A percentile compares a stretch with the other conserved stretches of the same genome.
Evolutionary conservation across 2,113 vertebrate species (phyloP).

Genomic region (Clupea harengus): DNA sequence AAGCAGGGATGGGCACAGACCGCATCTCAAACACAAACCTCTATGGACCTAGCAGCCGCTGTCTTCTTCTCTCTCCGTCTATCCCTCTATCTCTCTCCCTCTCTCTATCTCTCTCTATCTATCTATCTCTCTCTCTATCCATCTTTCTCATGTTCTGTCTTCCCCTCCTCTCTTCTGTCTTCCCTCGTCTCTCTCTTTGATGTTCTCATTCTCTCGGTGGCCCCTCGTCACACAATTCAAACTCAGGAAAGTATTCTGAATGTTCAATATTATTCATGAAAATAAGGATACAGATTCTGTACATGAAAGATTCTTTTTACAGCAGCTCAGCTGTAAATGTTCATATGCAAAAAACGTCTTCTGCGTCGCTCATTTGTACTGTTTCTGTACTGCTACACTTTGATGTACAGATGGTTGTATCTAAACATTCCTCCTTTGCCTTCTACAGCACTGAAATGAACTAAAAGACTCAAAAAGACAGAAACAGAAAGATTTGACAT

Average conservation of each 20-base stretch:
- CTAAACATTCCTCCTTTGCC: slow-evolving; percentile 96
- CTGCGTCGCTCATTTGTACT: slow-evolving; percentile 83
- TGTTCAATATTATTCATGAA: slow-evolving; percentile 94
- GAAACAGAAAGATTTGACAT: slow-evolving; percentile 53
- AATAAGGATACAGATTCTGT: slow-evolving; percentile 84
- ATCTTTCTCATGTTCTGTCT: neutral
- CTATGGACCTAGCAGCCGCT: slow-evolving; percentile 88
- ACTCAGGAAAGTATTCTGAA: slow-evolving; percentile 99
- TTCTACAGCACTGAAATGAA: slow-evolving; percentile 78
- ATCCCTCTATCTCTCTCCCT: neutral
- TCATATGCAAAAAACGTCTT: slow-evolving; percentile 92
- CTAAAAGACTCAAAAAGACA: slow-evolving; percentile 52
- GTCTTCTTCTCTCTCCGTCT: slow-evolving; percentile 52
- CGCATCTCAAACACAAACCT: slow-evolving; percentile 76
- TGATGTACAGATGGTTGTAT: slow-evolving; percentile 81
- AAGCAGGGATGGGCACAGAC: slow-evolving; percentile 80
- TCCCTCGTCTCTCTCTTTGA: slow-evolving; percentile 43
- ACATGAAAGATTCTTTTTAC: slow-evolving; percentile 84
- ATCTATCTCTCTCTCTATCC: neutral
- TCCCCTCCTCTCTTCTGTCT: slow-evolving; percentile 40
- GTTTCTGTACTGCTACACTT: slow-evolving; percentile 85
- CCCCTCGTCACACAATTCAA: slow-evolving; percentile 94
- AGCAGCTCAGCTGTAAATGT: slow-evolving; percentile 88
- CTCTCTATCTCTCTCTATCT: neutral
- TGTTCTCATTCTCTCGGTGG: slow-evolving; percentile 76